These are phyloP conservation scores for Coregonus sp. DNA, from an alignment of 2,797 vertebrate species.

Conservation along the genomic window DNA sequence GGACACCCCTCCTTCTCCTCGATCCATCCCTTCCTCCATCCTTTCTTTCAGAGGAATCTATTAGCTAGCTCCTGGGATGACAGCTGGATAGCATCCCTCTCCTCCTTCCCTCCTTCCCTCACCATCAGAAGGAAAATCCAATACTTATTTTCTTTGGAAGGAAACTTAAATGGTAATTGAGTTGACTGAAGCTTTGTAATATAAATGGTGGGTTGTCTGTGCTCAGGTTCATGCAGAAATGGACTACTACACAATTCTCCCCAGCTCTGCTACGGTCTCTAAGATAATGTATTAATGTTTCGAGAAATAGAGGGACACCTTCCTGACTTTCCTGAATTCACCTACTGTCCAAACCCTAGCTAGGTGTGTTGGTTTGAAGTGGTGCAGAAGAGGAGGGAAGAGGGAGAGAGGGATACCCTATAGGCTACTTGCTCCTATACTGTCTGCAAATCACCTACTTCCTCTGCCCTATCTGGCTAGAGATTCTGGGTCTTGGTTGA, in stretches of 20 bases:
- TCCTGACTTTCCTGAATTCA: neutral
- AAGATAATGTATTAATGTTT: neutral
- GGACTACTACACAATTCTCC: neutral
- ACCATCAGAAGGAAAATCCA: neutral
- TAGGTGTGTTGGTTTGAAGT: neutral
- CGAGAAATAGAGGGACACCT: neutral
- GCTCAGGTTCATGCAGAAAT: neutral
- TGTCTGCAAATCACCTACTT: neutral
- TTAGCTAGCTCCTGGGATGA: conserved; percentile 2
- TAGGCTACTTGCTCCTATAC: neutral
- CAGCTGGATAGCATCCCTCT: neutral
- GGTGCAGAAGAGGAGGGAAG: neutral
- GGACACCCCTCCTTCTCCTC: neutral
- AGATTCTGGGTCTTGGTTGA: neutral
- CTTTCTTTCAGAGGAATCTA: neutral
- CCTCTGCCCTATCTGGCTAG: neutral
- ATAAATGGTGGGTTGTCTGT: conserved; percentile 35
- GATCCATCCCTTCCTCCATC: neutral
- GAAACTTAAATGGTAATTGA: conserved; percentile 56
- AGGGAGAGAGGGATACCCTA: neutral
- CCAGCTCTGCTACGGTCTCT: neutral
- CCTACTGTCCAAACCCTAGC: neutral
- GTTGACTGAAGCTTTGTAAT: conserved; percentile 54
- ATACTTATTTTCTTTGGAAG: conserved; percentile 50
- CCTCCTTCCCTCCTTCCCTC: conserved; percentile 18